Conservation (phyloP, 1,140 invertebrate species). For the Drosophila sechellia region DNA sequence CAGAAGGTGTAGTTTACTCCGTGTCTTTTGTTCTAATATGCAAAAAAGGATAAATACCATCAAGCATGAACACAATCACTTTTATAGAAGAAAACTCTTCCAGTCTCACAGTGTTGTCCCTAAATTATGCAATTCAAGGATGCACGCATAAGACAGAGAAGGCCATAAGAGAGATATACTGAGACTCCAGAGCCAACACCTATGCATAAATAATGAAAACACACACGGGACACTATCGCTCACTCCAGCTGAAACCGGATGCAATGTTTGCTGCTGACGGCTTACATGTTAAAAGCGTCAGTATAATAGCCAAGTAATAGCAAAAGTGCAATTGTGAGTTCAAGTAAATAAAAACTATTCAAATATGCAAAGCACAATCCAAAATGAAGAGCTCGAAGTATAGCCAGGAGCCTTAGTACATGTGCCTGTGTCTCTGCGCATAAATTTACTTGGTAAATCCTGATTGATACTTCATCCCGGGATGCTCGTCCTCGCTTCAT, state of each 20-base stretch:
- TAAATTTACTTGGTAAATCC: constrained; percentile 80
- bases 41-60: constrained; percentile 69
- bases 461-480: constrained; percentile 74
- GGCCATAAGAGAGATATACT: constrained; percentile 37
- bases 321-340: constrained; percentile 83
- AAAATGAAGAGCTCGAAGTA: constrained; percentile 62
- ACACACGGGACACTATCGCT: constrained; percentile 23
- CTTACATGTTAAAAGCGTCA: constrained; percentile 76
- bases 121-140: constrained; percentile 73
- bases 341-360: constrained; percentile 83
- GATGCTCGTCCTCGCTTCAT: constrained; percentile 24
- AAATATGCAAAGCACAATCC: constrained; percentile 81
- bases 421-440: constrained; percentile 60
- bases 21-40: constrained; percentile 59
- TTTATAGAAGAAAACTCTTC: background rate
- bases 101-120: constrained; percentile 11
- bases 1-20: constrained; percentile 42
- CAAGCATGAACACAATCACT: constrained; percentile 45
- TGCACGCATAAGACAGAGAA: constrained; percentile 53
- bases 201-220: constrained; percentile 80
- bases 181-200: constrained; percentile 58
- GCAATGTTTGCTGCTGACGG: constrained; percentile 56
- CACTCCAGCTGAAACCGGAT: constrained; percentile 14
- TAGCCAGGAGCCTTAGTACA: constrained; percentile 19
- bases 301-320: constrained; percentile 82